Evolutionary conservation across 2,113 vertebrate species (phyloP).

Genomic region (Oriolus oriolus): DNA sequence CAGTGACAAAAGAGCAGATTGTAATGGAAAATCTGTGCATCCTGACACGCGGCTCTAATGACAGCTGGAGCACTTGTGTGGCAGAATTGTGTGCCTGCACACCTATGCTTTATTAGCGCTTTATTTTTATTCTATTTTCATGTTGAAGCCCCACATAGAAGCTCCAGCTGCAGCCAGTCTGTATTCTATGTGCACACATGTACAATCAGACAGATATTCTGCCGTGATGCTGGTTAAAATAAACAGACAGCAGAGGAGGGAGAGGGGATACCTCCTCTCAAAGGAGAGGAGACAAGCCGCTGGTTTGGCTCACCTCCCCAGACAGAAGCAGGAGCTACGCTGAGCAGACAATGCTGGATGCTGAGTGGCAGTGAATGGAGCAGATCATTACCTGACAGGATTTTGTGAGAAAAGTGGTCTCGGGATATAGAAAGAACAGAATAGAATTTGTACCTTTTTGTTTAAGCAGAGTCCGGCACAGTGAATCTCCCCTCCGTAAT

Average conservation of each 20-base stretch:
- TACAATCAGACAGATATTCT: background rate
- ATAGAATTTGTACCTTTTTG: background rate
- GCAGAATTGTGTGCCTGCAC: background rate
- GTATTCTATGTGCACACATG: background rate
- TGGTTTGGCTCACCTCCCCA: background rate
- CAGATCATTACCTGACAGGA: background rate
- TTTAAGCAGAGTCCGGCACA: background rate
- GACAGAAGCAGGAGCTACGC: background rate
- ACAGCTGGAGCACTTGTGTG: background rate
- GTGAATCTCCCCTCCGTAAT: background rate
- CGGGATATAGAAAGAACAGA: background rate
- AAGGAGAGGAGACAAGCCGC: fast-evolving
- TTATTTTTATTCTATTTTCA: background rate
- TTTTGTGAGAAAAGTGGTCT: background rate
- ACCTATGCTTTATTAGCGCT: background rate
- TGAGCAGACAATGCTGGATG: background rate
- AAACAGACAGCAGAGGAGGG: background rate
- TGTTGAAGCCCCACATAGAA: background rate
- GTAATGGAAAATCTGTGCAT: background rate
- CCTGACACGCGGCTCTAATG: background rate
- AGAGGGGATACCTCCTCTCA: background rate
- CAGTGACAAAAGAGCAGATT: background rate
- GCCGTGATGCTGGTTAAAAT: background rate
- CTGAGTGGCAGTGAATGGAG: background rate
- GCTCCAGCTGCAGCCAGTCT: background rate